Conservation (phyloP, 2,113 vertebrate species). For the Psittacula cyanocephala region DNA sequence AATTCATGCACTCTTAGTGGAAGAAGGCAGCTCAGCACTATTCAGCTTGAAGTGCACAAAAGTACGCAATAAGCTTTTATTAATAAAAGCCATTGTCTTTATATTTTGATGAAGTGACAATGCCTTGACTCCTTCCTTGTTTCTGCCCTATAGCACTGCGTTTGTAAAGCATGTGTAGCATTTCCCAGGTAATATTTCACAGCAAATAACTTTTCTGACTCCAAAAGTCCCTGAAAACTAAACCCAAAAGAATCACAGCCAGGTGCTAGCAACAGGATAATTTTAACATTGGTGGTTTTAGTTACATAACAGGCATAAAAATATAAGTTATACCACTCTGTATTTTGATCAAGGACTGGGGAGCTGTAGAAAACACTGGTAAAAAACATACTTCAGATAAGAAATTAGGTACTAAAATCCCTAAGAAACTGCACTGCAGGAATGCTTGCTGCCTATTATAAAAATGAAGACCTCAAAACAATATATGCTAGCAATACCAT, state of each 20-base stretch:
- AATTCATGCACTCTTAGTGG: neutral
- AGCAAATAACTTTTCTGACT: neutral
- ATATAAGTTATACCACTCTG: neutral
- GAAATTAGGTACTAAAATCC: neutral
- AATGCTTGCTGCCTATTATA: neutral
- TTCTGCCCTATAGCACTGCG: neutral
- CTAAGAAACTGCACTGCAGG: neutral
- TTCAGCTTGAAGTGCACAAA: neutral
- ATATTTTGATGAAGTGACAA: neutral
- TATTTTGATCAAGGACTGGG: neutral
- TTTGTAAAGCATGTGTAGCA: neutral
- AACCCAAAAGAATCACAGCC: neutral
- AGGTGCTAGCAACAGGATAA: neutral
- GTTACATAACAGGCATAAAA: neutral
- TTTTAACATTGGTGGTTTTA: neutral
- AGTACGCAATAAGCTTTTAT: neutral
- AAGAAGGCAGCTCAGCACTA: neutral
- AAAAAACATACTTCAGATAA: neutral
- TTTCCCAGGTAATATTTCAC: neutral
- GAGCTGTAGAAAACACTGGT: neutral
- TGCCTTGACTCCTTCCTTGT: neutral
- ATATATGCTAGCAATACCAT: neutral
- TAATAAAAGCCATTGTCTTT: neutral
- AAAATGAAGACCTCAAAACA: neutral
- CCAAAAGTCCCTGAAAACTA: neutral